A percentile compares a stretch with the other conserved stretches of the same genome.
Evolutionary conservation across 2,888 invertebrate species (phyloP).

Genomic region (Cryptophagus acutangulus): DNA sequence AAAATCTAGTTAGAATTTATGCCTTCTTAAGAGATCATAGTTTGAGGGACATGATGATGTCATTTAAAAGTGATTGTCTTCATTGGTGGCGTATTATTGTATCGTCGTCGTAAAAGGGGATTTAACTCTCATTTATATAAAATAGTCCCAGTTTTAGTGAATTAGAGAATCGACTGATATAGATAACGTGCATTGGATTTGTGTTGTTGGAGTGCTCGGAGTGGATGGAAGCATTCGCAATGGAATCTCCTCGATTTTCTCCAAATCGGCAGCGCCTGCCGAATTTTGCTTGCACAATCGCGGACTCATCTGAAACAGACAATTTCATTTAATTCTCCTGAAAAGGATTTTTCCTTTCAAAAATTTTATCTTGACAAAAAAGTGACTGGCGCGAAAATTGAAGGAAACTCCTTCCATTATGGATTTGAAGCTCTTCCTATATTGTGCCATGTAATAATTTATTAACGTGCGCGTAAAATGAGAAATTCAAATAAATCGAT

Average conservation of each 20-base stretch:
- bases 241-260: constrained; percentile 65
- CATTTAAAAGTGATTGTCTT: constrained; percentile 32
- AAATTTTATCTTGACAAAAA: too few species aligned
- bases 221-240: constrained; percentile 43
- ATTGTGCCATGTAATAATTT: too few species aligned
- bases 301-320: constrained; percentile 38
- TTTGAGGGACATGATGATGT: too few species aligned
- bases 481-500: too few species aligned
- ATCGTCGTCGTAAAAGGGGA: too few species aligned
- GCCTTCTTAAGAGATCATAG: too few species aligned
- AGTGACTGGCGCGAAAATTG: too few species aligned
- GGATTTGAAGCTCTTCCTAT: too few species aligned
- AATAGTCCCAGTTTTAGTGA: constrained; percentile 27
- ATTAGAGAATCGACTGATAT: constrained; percentile 46
- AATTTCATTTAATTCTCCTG: constrained; percentile 1
- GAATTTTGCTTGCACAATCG: constrained; percentile 64
- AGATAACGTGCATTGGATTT: constrained; percentile 43
- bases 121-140: constrained; percentile 18
- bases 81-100: constrained; percentile 29
- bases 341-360: too few species aligned
- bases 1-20: too few species aligned
- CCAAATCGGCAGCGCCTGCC: constrained; percentile 63
- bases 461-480: too few species aligned
- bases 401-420: too few species aligned
- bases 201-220: constrained; percentile 32